Evolutionary conservation across 2,113 vertebrate species (phyloP), one percentile per base, ranked within the genome.

Genomic region (Chaetura pelagica): DNA sequence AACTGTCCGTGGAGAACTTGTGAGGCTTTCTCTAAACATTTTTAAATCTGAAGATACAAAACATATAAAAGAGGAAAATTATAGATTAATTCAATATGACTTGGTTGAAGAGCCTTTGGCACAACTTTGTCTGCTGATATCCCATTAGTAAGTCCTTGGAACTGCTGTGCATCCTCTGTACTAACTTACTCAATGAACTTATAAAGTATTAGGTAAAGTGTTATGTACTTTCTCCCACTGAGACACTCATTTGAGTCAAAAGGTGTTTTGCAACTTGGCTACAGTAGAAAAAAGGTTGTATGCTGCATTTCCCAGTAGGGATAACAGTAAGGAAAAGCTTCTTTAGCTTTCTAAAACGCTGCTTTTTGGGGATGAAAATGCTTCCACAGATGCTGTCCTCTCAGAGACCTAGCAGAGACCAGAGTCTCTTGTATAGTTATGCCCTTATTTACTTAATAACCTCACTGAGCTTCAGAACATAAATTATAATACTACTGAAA

Each of bases 401-500:
- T 80, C 73, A 72, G 63, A 35, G 42, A 46, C 46, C 59, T 69
- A 79, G 29, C 38, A 93, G 59, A 84, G 80, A 75, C 48, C 59
- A 55, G 67, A 80, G 49, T 57, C 69, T 75, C 57, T 63, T 83
- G 26, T 73, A 17, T 49, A 77, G 71, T 88, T 91, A 59, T 61
- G 26, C 54, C 61, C 48, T 80, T 73, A 18, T 27, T 86, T 93
- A 20, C 30, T 86, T 94, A 91, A 72, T 91, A 88, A 94, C 27
- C 20, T 92, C 61, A 54, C 57, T 38, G 35, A 89, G 46, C 58
- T 87, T 92, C 76, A 93, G 69, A 85, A 81, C 63, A 89, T 92
- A 84, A 94, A 74, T 77, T 83, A 66, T 72, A 83, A 83, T 80
- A 44, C 63, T 42, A 77, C 26, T 15, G 29, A 95, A 95, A 83